Evolutionary conservation across 35 echinoderm and acorn worm species (phyloP).

Genomic region (Apostichopus japonicus): DNA sequence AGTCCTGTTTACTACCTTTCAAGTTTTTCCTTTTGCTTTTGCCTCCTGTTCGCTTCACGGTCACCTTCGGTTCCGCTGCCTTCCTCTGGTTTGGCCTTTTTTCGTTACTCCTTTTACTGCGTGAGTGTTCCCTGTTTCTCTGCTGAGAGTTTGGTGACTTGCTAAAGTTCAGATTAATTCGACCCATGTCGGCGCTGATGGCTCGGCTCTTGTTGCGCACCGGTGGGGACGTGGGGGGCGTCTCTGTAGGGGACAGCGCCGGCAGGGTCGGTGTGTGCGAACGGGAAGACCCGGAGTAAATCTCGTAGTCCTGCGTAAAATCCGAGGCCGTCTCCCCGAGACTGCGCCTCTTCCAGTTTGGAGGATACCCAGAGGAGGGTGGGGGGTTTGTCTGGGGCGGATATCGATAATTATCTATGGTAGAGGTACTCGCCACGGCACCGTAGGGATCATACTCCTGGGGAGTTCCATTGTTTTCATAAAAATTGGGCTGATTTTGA

Average conservation of each 20-base stretch:
- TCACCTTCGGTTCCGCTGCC: conserved; percentile 40
- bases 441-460: not conserved
- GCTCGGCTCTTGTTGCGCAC: conserved; percentile 58
- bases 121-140: conserved; percentile 33
- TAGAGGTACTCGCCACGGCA: not conserved
- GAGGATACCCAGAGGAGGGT: not conserved
- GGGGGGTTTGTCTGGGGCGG: not conserved
- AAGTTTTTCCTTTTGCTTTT: conserved; percentile 63
- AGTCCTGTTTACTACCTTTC: conserved; percentile 42
- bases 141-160: not conserved
- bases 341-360: conserved; percentile 12
- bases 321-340: conserved; percentile 36
- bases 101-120: conserved; percentile 50
- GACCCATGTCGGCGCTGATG: conserved; percentile 25
- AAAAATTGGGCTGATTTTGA: not conserved
- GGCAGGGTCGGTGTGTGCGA: conserved; percentile 88
- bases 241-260: conserved; percentile 76
- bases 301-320: conserved; percentile 64
- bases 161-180: not conserved
- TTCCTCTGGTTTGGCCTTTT: conserved; percentile 35
- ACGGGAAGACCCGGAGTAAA: conserved; percentile 68
- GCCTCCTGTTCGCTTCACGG: conserved; percentile 48
- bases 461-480: not conserved
- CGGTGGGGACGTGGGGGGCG: conserved; percentile 65
- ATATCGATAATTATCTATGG: conserved; percentile 15